phyloP scores from a whole-genome alignment of 2,797 vertebrate species.

The Galago senegalensis region DNA sequence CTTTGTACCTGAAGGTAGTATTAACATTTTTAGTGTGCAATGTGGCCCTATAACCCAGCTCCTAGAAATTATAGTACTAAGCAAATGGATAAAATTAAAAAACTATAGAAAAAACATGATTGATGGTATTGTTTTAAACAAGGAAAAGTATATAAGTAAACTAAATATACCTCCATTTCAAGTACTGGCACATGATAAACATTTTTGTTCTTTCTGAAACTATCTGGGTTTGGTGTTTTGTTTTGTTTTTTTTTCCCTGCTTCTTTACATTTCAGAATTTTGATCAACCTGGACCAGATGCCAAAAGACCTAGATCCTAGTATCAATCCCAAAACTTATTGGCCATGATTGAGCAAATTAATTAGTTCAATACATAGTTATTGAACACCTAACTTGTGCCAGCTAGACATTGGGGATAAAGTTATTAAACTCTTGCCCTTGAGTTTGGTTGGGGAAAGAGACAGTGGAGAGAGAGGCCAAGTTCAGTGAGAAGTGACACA shows the following conservation, averaged over 20 bases:
- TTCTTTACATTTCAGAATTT: conserved; percentile 57
- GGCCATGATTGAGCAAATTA: conserved; percentile 13
- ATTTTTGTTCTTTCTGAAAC: background rate
- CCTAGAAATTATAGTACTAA: background rate
- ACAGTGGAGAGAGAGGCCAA: background rate
- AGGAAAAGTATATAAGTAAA: conserved; percentile 4
- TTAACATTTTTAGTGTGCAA: background rate
- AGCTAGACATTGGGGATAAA: background rate
- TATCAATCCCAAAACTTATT: background rate
- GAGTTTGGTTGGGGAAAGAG: background rate
- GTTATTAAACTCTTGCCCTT: background rate
- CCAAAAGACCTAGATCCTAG: background rate
- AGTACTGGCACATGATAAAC: background rate
- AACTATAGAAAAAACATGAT: background rate
- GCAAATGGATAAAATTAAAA: background rate
- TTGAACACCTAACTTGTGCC: background rate
- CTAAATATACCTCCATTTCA: background rate
- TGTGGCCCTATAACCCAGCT: background rate
- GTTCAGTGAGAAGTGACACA: background rate
- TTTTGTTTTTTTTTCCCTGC: background rate
- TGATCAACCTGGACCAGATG: background rate
- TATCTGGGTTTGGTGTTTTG: background rate
- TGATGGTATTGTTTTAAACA: background rate
- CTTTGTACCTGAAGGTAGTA: background rate
- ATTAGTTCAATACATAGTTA: conserved; percentile 20